Evolutionary conservation across 2,888 invertebrate genomes (phyloP).

Genomic region (Hetaerina titia): DNA sequence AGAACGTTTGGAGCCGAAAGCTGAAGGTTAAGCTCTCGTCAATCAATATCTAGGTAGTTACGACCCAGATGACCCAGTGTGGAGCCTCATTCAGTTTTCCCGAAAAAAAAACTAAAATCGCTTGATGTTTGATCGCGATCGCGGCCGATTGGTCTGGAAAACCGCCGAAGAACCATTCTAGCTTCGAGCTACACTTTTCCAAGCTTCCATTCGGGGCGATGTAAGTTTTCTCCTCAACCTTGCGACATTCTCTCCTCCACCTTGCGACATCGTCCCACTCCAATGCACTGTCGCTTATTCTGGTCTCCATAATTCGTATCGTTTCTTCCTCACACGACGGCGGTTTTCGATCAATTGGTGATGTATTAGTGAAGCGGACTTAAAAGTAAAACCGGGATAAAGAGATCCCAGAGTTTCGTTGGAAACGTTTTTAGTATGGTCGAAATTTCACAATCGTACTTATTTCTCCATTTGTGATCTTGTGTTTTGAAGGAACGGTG

Average conservation of each 20-base stretch:
- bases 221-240: neutral
- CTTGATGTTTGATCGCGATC: neutral
- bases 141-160: neutral
- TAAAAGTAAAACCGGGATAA: too few relatives aligned
- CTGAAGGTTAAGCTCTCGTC: slow-evolving; percentile 45
- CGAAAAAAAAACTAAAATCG: neutral
- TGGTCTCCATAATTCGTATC: neutral
- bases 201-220: neutral
- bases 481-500: too few relatives aligned
- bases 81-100: neutral
- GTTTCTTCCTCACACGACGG: neutral
- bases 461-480: too few relatives aligned
- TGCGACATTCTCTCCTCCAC: neutral
- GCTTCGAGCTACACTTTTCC: neutral
- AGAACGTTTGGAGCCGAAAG: slow-evolving; percentile 20
- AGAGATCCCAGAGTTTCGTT: too few relatives aligned
- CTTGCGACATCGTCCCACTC: neutral
- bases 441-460: too few relatives aligned
- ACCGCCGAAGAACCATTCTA: neutral
- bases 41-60: slow-evolving; percentile 61
- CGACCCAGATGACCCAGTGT: slow-evolving; percentile 61
- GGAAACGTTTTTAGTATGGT: too few relatives aligned
- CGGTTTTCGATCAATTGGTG: too few relatives aligned
- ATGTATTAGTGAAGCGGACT: too few relatives aligned
- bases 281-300: neutral